Evolutionary conservation across 2,888 invertebrate genomes (phyloP).

Genomic region (Erebia ligea): DNA sequence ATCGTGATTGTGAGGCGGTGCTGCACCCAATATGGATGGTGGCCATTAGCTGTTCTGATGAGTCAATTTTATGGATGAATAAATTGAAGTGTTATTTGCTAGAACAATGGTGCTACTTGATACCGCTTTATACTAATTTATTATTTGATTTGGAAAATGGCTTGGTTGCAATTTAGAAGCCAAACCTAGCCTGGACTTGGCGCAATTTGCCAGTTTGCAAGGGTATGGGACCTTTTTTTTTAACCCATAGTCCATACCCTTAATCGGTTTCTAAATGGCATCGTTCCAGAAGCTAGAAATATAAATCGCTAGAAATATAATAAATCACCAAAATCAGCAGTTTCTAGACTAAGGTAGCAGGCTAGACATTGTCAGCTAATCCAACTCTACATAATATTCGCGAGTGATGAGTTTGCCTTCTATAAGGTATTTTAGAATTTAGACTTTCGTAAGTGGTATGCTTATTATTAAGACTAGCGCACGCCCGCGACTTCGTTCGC

Average conservation of each 20-base stretch:
- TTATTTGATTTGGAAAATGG: slow-evolving; percentile 3
- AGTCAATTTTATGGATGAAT: slow-evolving; percentile 31
- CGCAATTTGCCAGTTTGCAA: no score
- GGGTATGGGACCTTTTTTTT: no score
- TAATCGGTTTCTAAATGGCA: no score
- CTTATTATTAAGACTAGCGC: no score
- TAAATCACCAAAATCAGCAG: no score
- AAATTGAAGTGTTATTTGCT: slow-evolving; percentile 18
- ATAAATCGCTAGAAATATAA: no score
- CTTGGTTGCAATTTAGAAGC: neutral
- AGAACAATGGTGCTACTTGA: slow-evolving; percentile 10
- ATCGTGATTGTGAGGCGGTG: slow-evolving; percentile 21
- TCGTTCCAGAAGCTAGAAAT: no score
- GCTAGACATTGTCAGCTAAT: neutral
- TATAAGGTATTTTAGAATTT: neutral
- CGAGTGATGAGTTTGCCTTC: neutral
- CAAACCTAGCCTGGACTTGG: neutral
- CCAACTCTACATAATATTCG: neutral
- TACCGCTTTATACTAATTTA: neutral
- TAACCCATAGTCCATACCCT: no score
- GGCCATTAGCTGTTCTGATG: slow-evolving; percentile 31
- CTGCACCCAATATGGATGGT: slow-evolving; percentile 30
- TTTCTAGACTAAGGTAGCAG: no score
- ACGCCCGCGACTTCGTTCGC: no score
- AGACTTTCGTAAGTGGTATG: neutral